A percentile compares a stretch with the other conserved stretches of the same genome.
phyloP scores from a whole-genome alignment of 2,113 vertebrate species.

The Silurus glanis region DNA sequence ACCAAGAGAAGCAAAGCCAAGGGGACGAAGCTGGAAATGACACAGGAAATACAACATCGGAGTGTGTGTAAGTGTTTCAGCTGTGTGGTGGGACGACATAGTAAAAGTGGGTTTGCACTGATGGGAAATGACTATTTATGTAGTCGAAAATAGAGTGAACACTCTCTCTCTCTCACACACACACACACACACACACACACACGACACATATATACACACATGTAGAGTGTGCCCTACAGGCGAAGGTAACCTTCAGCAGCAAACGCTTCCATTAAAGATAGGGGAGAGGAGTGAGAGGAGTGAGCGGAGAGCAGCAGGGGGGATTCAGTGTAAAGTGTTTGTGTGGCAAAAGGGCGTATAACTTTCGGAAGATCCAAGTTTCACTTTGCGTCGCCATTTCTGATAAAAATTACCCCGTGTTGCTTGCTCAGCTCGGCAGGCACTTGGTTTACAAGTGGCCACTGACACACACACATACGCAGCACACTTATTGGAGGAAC shows the following conservation, averaged over 20 bases:
- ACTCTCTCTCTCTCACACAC: slow-evolving; percentile 18
- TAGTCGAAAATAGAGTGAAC: slow-evolving; percentile 70
- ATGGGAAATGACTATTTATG: slow-evolving; percentile 83
- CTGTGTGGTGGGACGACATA: slow-evolving; percentile 60
- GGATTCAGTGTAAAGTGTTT: neutral
- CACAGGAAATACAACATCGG: neutral
- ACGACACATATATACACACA: slow-evolving; percentile 35
- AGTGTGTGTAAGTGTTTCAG: slow-evolving; percentile 35
- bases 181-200: slow-evolving; percentile 18
- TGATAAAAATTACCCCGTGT: slow-evolving; percentile 40
- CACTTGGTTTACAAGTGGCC: neutral
- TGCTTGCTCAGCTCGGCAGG: slow-evolving; percentile 3
- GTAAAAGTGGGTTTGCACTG: slow-evolving; percentile 82
- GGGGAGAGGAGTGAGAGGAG: slow-evolving; percentile 27
- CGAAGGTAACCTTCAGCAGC: slow-evolving; percentile 77
- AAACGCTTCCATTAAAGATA: slow-evolving; percentile 65
- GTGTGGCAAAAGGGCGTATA: slow-evolving; percentile 4
- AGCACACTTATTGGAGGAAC: neutral
- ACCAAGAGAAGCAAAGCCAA: neutral
- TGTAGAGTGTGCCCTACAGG: slow-evolving; percentile 66
- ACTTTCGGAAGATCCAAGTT: slow-evolving; percentile 17
- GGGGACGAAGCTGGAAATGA: neutral
- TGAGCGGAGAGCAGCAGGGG: neutral
- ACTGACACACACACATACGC: neutral
- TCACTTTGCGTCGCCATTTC: neutral